Evolutionary conservation across 2,888 invertebrate genomes (phyloP).

Genomic region (Pterostichus madidus): DNA sequence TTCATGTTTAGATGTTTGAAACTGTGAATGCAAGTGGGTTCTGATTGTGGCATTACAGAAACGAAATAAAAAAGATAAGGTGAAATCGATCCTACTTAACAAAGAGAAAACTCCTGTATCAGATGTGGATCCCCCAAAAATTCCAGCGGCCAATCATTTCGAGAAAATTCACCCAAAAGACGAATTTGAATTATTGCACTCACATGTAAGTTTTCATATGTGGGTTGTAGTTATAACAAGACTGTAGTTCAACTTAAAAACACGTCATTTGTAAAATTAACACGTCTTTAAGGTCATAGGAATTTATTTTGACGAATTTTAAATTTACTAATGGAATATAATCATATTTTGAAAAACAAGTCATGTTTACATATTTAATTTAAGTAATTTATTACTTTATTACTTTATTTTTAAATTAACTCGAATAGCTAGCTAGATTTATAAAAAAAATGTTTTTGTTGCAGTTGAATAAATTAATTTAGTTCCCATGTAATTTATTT

Average conservation of each 20-base stretch:
- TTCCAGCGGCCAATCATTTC: constrained; percentile 84
- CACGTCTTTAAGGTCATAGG: constrained; percentile 14
- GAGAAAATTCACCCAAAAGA: constrained; percentile 90
- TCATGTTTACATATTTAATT: constrained; percentile 12
- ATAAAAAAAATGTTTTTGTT: constrained; percentile 4
- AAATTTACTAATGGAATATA: constrained; percentile 22
- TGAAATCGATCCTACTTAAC: constrained; percentile 88
- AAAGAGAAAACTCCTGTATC: constrained; percentile 83
- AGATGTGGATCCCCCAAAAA: constrained; percentile 76
- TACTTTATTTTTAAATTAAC: not conserved
- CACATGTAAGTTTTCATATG: constrained; percentile 72
- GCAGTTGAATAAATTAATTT: not conserved
- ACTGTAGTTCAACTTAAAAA: constrained; percentile 16
- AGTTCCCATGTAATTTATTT: not conserved
- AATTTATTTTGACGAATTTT: constrained; percentile 23
- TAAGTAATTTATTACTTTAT: not conserved
- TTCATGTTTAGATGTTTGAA: constrained; percentile 37
- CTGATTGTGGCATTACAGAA: constrained; percentile 75
- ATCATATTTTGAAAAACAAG: constrained; percentile 10
- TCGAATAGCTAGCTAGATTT: not conserved
- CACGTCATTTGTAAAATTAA: constrained; percentile 34
- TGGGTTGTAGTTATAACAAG: constrained; percentile 33
- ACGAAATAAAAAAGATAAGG: constrained; percentile 84
- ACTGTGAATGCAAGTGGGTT: constrained; percentile 61
- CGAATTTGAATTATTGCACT: constrained; percentile 81